These are phyloP conservation scores for Geotrypetes seraphini DNA, from an alignment of 2,797 vertebrate species.

Conservation along the genomic window DNA sequence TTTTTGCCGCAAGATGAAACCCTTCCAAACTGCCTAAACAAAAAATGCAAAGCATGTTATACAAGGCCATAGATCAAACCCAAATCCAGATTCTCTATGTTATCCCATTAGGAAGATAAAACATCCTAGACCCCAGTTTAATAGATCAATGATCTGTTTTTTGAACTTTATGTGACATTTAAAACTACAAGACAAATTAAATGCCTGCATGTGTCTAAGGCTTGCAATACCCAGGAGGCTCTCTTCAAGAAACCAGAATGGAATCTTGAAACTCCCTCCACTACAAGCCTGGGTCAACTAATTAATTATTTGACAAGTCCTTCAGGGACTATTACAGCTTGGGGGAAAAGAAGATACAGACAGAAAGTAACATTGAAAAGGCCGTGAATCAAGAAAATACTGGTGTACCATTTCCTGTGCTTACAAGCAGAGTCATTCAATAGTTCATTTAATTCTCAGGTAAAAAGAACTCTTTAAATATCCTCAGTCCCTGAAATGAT, in stretches of 20 bases:
- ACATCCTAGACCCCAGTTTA: slow-evolving; percentile 77
- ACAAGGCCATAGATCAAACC: slow-evolving; percentile 69
- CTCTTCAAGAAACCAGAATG: slow-evolving; percentile 64
- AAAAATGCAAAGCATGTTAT: slow-evolving; percentile 57
- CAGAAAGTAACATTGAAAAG: slow-evolving; percentile 39
- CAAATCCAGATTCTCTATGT: slow-evolving; percentile 76
- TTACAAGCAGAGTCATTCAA: slow-evolving; percentile 23
- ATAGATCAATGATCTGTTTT: slow-evolving; percentile 84
- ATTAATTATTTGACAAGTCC: slow-evolving; percentile 85
- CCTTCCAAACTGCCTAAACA: slow-evolving; percentile 86
- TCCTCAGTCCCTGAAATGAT: too few species aligned
- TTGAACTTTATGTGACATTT: slow-evolving; percentile 95
- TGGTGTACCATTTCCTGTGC: slow-evolving; percentile 27
- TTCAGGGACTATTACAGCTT: slow-evolving; percentile 70
- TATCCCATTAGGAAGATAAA: slow-evolving; percentile 95
- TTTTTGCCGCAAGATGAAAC: slow-evolving; percentile 72
- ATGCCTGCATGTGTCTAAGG: slow-evolving; percentile 76
- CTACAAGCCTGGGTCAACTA: slow-evolving; percentile 77
- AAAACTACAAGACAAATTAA: slow-evolving; percentile 87
- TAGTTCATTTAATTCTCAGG: too few species aligned
- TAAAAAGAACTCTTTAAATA: too few species aligned
- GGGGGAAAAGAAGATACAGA: slow-evolving; percentile 41
- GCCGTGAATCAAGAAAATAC: slow-evolving; percentile 32
- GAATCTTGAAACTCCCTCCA: slow-evolving; percentile 77
- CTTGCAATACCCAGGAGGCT: slow-evolving; percentile 74